These are phyloP conservation scores for Zoanthus sociatus DNA, from an alignment of 92 coral and sea anemone genomes.

Conservation along the genomic window DNA sequence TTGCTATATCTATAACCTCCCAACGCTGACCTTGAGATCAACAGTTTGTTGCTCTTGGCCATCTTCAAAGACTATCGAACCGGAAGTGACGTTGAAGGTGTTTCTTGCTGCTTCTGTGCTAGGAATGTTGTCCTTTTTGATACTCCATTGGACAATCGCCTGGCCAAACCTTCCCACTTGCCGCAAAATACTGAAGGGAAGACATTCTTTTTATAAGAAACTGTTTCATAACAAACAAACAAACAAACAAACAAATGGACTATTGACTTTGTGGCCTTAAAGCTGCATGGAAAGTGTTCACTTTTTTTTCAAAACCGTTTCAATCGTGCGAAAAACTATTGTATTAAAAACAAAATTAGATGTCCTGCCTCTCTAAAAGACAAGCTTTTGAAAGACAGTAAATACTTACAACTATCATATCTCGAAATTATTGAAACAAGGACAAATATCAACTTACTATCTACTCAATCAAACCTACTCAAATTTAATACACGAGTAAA, in stretches of 20 bases:
- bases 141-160: slow-evolving; percentile 79
- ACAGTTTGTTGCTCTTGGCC: slow-evolving; percentile 69
- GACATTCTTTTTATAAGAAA: not conserved
- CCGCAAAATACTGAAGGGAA: slow-evolving; percentile 78
- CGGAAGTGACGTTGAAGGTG: slow-evolving; percentile 83
- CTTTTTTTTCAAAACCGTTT: too few species aligned
- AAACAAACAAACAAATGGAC: not conserved
- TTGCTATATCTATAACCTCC: not conserved
- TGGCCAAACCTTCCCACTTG: slow-evolving; percentile 83
- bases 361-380: too few species aligned
- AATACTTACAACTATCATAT: too few species aligned
- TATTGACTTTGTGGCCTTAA: not conserved
- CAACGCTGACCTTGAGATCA: slow-evolving; percentile 60
- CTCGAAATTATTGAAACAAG: too few species aligned
- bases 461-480: too few species aligned
- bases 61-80: slow-evolving; percentile 64
- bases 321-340: too few species aligned
- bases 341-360: too few species aligned
- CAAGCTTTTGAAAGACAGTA: too few species aligned
- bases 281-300: too few species aligned
- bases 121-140: slow-evolving; percentile 61
- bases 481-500: too few species aligned
- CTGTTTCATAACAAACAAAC: too few species aligned
- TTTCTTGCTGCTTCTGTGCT: slow-evolving; percentile 54
- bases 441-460: too few species aligned